These are phyloP conservation scores for Apostichopus japonicus DNA, from an alignment of 35 echinoderm and acorn worm genomes.

Conservation along the genomic window DNA sequence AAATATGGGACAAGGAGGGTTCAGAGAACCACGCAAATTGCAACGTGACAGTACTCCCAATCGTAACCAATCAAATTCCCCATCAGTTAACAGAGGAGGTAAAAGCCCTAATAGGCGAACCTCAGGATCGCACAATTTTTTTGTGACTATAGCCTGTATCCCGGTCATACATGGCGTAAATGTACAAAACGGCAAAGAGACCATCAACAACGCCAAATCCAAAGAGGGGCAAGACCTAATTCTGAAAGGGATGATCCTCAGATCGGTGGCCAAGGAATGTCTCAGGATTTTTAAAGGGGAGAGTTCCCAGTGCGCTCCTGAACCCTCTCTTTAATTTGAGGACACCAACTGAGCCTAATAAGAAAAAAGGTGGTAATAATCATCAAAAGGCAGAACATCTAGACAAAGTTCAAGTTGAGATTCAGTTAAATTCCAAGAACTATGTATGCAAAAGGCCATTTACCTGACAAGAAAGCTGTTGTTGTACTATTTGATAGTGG, in stretches of 20 bases:
- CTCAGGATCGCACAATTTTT: not conserved
- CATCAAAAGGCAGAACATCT: too few species aligned
- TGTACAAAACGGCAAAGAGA: not conserved
- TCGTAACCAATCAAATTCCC: too few species aligned
- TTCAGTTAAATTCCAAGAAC: too few species aligned
- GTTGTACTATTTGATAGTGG: too few species aligned
- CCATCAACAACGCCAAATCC: not conserved
- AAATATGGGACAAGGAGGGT: not conserved
- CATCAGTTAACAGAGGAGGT: not conserved
- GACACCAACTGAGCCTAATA: too few species aligned
- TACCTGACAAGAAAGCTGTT: too few species aligned
- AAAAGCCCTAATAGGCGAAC: not conserved
- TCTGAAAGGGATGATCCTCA: not conserved
- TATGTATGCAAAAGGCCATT: too few species aligned
- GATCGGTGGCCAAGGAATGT: not conserved
- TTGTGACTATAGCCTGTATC: conserved; percentile 1
- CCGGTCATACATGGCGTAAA: not conserved
- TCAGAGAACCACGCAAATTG: too few species aligned
- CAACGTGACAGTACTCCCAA: too few species aligned
- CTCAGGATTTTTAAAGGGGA: conserved; percentile 20
- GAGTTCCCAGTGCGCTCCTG: not conserved
- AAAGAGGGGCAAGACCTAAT: not conserved
- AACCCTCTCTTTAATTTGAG: too few species aligned
- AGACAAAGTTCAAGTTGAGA: too few species aligned
- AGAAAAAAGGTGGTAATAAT: too few species aligned